Percentiles rank a stretch among this genome's conserved stretches.
phyloP scores from a whole-genome alignment of 2,888 invertebrate species.

The Linyphia triangularis region DNA sequence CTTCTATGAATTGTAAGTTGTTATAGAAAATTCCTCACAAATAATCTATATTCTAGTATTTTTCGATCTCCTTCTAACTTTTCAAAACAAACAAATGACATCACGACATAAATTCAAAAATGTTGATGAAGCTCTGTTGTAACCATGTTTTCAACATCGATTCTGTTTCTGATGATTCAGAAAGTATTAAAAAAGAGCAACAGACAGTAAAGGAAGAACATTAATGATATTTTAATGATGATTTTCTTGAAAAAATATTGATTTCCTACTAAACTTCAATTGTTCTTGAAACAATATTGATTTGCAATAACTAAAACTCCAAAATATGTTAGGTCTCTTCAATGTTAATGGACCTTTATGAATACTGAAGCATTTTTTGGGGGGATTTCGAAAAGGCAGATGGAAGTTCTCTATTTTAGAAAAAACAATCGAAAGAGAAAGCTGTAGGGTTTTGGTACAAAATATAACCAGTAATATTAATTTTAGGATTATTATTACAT shows the following conservation, averaged over 20 bases:
- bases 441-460: no score
- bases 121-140: neutral
- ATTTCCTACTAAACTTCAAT: conserved; percentile 31
- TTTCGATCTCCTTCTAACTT: no score
- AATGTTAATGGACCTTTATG: neutral
- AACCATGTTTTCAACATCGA: neutral
- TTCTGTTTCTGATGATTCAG: conserved; percentile 1
- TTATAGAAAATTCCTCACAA: no score
- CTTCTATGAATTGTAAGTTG: no score
- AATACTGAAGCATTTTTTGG: no score
- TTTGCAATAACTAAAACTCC: neutral
- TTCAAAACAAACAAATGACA: no score
- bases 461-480: no score
- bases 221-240: conserved; percentile 50
- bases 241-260: conserved; percentile 47
- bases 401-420: no score
- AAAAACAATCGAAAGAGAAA: no score
- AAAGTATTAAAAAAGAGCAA: conserved; percentile 3
- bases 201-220: neutral
- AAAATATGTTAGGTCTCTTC: neutral
- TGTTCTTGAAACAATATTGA: conserved; percentile 28
- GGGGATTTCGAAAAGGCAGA: no score
- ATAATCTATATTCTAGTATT: no score
- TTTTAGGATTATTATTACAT: no score
- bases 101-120: neutral